phyloP scores from a whole-genome alignment of 2,113 vertebrate genomes.

The Perognathus longimembris region DNA sequence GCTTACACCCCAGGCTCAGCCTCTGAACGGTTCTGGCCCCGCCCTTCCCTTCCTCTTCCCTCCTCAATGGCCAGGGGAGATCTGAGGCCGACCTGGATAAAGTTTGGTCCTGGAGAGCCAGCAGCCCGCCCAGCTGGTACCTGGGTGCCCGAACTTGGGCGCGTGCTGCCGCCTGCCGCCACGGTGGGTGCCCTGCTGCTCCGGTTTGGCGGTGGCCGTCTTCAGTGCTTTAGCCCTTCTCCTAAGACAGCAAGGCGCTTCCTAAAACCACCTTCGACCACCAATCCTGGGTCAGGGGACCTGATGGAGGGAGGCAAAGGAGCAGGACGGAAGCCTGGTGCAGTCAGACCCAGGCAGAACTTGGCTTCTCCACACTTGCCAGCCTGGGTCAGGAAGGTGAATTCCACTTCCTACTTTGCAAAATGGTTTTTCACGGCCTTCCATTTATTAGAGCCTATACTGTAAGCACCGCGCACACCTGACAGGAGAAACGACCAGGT shows the following conservation, averaged over 20 bases:
- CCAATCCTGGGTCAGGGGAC: not conserved
- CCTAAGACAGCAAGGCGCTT: not conserved
- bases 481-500: not conserved
- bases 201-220: not conserved
- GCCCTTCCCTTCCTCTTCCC: not conserved
- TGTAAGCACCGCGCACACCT: not conserved
- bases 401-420: not conserved
- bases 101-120: fast-evolving
- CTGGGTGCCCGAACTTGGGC: not conserved
- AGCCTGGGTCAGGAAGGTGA: not conserved
- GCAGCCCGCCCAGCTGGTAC: fast-evolving
- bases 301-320: not conserved
- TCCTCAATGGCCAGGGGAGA: too few species aligned
- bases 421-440: not conserved
- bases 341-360: not conserved
- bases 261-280: not conserved
- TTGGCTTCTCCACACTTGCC: not conserved
- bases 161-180: conserved; percentile 76
- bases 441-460: not conserved
- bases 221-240: fast-evolving
- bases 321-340: not conserved
- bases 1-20: not conserved
- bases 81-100: not conserved
- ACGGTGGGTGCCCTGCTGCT: not conserved
- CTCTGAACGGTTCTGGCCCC: not conserved